These are phyloP conservation scores for Onychostruthus taczanowskii DNA, from an alignment of 2,113 vertebrate genomes.

Conservation along the genomic window DNA sequence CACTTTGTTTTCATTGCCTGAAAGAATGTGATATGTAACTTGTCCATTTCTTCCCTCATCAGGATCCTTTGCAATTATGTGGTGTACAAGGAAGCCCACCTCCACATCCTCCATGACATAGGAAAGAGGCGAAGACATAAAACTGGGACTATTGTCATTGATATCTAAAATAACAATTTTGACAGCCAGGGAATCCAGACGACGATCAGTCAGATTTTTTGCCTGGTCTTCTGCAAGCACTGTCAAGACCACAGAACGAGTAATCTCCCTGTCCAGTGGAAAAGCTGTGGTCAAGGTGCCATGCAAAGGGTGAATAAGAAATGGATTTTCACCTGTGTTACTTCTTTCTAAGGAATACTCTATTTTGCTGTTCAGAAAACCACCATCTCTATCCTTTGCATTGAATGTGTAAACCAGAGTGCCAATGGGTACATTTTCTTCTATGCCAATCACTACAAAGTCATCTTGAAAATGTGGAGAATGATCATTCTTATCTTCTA, in stretches of 20 bases:
- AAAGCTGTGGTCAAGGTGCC: constrained; percentile 79
- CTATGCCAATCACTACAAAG: constrained; percentile 78
- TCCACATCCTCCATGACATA: constrained; percentile 78
- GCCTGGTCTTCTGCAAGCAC: constrained; percentile 83
- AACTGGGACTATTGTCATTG: constrained; percentile 88
- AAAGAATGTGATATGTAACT: constrained; percentile 77
- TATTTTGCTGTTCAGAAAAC: constrained; percentile 82
- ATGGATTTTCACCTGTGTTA: constrained; percentile 63
- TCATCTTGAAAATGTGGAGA: constrained; percentile 82
- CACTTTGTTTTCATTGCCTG: constrained; percentile 78
- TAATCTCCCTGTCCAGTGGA: constrained; percentile 81
- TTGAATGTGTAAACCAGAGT: constrained; percentile 81
- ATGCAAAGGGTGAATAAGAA: constrained; percentile 79
- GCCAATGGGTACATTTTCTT: constrained; percentile 80
- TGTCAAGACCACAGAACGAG: constrained; percentile 69
- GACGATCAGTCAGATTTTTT: constrained; percentile 70
- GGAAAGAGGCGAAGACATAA: constrained; percentile 69
- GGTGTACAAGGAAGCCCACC: constrained; percentile 81
- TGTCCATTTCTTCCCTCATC: constrained; percentile 83
- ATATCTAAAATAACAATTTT: constrained; percentile 84
- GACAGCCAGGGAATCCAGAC: constrained; percentile 69
- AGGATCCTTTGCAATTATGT: constrained; percentile 78
- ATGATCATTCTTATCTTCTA: constrained; percentile 90
- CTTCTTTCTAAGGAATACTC: constrained; percentile 76
- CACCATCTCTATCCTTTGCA: constrained; percentile 86